These are phyloP conservation scores for Sceliomorpha sp. DNA, from an alignment of 2,888 invertebrate species.

Conservation along the genomic window DNA sequence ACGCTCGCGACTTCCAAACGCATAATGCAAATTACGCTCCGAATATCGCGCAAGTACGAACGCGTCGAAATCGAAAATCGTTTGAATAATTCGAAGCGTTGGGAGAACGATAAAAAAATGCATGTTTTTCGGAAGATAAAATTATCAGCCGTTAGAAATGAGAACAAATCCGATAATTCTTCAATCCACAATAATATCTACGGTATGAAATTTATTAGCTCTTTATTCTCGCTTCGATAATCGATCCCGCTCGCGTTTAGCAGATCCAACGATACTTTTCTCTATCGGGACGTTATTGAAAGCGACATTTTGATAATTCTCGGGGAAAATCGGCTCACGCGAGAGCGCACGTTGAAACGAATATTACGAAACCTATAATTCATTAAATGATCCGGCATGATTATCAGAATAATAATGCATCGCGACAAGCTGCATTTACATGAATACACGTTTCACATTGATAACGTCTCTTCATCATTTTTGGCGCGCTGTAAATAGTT, in stretches of 20 bases:
- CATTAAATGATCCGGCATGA: slow-evolving; percentile 1
- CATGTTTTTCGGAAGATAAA: too few species aligned
- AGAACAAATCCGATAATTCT: too few species aligned
- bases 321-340: neutral
- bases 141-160: too few species aligned
- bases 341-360: neutral
- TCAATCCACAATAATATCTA: too few species aligned
- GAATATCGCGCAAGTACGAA: neutral
- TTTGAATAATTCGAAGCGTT: too few species aligned
- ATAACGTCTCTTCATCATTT: slow-evolving; percentile 4
- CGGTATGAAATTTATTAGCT: too few species aligned
- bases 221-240: too few species aligned
- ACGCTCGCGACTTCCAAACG: slow-evolving; percentile 5
- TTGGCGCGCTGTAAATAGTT: neutral
- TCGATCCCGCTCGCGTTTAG: too few species aligned
- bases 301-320: neutral
- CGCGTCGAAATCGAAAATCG: too few species aligned
- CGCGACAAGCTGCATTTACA: neutral
- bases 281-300: too few species aligned
- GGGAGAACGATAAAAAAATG: too few species aligned
- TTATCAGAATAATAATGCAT: neutral
- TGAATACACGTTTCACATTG: neutral
- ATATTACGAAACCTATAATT: neutral
- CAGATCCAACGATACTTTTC: too few species aligned
- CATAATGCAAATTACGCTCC: neutral